phyloP scores from a whole-genome alignment of 2,113 vertebrate species.

The Dromas ardeola region DNA sequence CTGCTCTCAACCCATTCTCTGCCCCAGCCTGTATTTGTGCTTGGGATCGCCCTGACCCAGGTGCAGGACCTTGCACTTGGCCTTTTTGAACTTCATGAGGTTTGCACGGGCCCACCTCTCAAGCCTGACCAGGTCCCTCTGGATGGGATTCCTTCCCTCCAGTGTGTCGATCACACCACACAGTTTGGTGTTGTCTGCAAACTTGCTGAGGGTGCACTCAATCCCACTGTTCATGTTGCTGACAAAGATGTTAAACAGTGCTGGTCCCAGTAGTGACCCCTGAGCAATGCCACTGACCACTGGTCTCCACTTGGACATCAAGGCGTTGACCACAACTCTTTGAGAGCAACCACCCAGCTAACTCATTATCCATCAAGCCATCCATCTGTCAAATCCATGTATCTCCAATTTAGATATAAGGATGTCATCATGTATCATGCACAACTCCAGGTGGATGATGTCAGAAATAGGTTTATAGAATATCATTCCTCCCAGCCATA shows the following conservation, averaged over 20 bases:
- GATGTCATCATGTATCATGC: background rate
- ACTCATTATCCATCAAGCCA: background rate
- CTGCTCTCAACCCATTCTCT: background rate
- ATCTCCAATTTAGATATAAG: background rate
- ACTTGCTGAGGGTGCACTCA: background rate
- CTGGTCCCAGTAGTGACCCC: background rate
- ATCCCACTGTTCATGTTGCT: background rate
- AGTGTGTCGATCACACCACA: background rate
- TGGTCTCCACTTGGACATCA: background rate
- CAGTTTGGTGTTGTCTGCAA: background rate
- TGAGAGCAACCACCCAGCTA: background rate
- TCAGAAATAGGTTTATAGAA: background rate
- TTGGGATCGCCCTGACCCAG: background rate
- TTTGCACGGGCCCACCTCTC: background rate
- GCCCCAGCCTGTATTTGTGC: background rate
- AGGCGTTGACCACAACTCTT: background rate
- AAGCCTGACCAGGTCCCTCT: background rate
- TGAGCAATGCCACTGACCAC: background rate
- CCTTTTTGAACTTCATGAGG: background rate
- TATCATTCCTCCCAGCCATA: background rate
- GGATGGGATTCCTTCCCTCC: background rate
- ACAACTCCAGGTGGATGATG: background rate
- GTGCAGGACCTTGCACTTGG: background rate
- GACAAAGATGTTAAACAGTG: background rate
- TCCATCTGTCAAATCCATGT: background rate